These are phyloP conservation scores for Ormyrus nitidulus DNA, from an alignment of 2,888 invertebrate species.

Conservation along the genomic window DNA sequence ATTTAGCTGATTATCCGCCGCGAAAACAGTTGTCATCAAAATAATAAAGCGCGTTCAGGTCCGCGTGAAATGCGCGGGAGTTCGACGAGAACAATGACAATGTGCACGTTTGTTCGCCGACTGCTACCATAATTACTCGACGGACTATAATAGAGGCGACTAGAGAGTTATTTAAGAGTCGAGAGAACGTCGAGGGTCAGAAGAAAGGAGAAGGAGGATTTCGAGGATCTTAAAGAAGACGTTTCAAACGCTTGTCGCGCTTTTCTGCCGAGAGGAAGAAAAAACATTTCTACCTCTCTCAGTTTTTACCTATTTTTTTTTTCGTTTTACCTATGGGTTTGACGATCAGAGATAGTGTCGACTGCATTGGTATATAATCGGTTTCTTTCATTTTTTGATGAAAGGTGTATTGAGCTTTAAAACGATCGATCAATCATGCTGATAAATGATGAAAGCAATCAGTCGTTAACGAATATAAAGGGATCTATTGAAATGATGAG, in stretches of 20 bases:
- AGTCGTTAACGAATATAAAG: too few species aligned
- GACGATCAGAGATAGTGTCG: too few species aligned
- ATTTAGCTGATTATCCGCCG: not conserved
- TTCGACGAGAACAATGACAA: conserved; percentile 25
- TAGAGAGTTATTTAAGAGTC: conserved; percentile 26
- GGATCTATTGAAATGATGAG: too few species aligned
- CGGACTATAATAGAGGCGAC: conserved; percentile 6
- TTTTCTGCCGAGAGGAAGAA: not conserved
- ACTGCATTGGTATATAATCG: too few species aligned
- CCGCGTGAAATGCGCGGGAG: conserved; percentile 16
- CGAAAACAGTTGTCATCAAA: not conserved
- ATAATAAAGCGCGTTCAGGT: conserved; percentile 26
- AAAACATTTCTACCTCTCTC: too few species aligned
- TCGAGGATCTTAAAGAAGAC: conserved; percentile 57
- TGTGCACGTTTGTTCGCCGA: conserved; percentile 14
- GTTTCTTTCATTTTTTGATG: too few species aligned
- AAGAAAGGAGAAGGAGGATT: conserved; percentile 56
- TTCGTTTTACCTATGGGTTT: too few species aligned
- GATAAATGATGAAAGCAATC: too few species aligned
- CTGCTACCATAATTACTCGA: conserved; percentile 22
- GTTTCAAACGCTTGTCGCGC: conserved; percentile 10
- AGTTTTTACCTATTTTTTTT: too few species aligned
- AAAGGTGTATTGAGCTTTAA: too few species aligned
- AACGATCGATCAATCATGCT: too few species aligned
- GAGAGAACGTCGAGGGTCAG: conserved; percentile 39